Base-by-base conservation (phyloP, 2,797 vertebrate genomes). In the Momotus momota region DNA sequence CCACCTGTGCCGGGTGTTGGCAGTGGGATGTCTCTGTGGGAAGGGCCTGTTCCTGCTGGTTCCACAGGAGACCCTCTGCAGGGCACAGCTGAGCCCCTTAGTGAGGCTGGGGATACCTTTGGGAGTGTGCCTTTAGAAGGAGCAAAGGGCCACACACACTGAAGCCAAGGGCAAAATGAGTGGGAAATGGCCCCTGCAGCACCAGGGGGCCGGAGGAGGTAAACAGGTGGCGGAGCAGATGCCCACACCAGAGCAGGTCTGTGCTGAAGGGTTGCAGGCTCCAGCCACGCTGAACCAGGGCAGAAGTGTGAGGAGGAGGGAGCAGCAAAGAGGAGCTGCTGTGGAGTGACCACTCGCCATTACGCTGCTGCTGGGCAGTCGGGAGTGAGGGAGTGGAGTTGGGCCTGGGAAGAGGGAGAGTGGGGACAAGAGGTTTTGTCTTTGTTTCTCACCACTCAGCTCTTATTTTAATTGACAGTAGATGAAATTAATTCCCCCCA, bases 141-240 rank as follows among this genome's bases (percentile, higher is more conserved):
- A 16, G 26, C 22, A 11, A 23, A 12, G 0, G 3, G 81, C 10
- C 41, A 8, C 9, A 1, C 8, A 35, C 27, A 4, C 27, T 3
- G 73, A 55, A 26, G 15, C 0, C 29, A 38, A n/a, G n/a, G 17
- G 2, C 3, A 33, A 18, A 41, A n/a, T 23, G 43, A 19, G 57
- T 1, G 8, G 22, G 33, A 29, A 49, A 12, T 25, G 14, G 35
- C n/a, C 29, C 23, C 22, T 3, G 0, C 3, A 10, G 4, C 38
- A 4, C 2, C 3, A 0, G 41, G 29, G 11, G 21, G 5, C 23
- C 1, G n/a, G 16, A 73, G 8, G 14, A 49, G 19, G 18, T 4
- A 18, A 52, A 5, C 9, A 4, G 48, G 23, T 1, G 0, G 1
- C 1, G 0, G 43, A 58, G 49, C n/a, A 10, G 55, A 40, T 45